Conservation (phyloP, 2,113 vertebrate genomes). For the Thamnaconus septentrionalis region DNA sequence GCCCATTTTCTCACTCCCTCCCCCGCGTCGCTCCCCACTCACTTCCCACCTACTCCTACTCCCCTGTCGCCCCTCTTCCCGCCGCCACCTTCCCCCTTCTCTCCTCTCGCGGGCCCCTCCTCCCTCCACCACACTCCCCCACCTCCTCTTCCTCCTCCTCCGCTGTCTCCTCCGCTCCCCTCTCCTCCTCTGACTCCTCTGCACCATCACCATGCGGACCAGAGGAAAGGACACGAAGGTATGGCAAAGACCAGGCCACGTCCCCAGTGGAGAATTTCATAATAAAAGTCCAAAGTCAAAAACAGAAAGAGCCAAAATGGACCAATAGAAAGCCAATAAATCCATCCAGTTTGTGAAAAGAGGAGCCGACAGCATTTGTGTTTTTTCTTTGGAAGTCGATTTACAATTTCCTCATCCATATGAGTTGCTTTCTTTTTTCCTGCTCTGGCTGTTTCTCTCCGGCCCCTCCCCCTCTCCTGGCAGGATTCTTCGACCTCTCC, state of each 20-base stretch:
- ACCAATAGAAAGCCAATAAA: background rate
- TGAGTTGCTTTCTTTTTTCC: too few relatives aligned
- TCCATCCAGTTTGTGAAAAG: background rate
- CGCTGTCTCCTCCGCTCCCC: background rate
- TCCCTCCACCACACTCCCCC: slow-evolving; percentile 4
- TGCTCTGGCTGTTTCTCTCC: background rate
- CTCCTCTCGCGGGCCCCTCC: background rate
- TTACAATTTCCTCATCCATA: too few relatives aligned
- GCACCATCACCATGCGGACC: slow-evolving; percentile 33
- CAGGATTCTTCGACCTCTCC: slow-evolving; percentile 19
- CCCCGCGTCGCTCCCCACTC: background rate
- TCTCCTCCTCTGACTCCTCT: background rate
- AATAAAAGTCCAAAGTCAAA: slow-evolving; percentile 9
- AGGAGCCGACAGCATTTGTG: too few relatives aligned
- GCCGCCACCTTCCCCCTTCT: background rate
- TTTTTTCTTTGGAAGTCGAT: too few relatives aligned
- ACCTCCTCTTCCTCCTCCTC: background rate
- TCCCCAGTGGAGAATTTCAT: background rate
- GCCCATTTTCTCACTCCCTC: background rate
- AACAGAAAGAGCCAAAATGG: background rate
- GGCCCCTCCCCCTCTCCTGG: background rate
- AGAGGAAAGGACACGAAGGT: slow-evolving; percentile 49
- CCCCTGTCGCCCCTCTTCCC: background rate
- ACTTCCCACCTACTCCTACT: background rate
- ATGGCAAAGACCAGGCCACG: slow-evolving; percentile 8